These are phyloP conservation scores for Parnassius mnemosyne DNA, from an alignment of 2,888 invertebrate species.

Conservation along the genomic window DNA sequence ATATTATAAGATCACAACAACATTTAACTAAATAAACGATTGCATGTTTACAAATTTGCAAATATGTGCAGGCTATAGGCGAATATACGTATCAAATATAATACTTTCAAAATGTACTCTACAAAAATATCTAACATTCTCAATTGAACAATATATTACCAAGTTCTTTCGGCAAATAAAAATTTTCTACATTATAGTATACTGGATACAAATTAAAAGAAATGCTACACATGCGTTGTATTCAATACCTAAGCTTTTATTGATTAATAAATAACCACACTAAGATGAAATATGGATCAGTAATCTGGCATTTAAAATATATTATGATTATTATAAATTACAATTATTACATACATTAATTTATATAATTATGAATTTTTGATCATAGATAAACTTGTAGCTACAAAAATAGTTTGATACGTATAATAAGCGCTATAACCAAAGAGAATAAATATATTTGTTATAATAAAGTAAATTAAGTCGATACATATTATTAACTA, in stretches of 20 bases:
- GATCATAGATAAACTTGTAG: not conserved
- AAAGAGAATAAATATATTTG: conserved; percentile 26
- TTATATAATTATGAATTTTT: too few relatives aligned
- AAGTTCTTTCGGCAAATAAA: too few relatives aligned
- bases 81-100: conserved; percentile 30
- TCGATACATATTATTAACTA: conserved; percentile 35
- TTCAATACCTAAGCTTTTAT: not conserved
- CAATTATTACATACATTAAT: too few relatives aligned
- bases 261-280: not conserved
- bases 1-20: conserved; percentile 65
- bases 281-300: too few relatives aligned
- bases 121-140: too few relatives aligned
- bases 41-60: conserved; percentile 19
- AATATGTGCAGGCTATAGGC: conserved; percentile 22
- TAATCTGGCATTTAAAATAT: too few relatives aligned
- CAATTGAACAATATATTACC: too few relatives aligned
- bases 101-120: too few relatives aligned
- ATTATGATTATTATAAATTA: too few relatives aligned
- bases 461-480: conserved; percentile 35
- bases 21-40: conserved; percentile 39
- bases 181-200: too few relatives aligned
- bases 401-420: conserved; percentile 26
- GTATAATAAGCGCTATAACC: conserved; percentile 29
- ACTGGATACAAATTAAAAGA: not conserved
- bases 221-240: conserved; percentile 1